Evolutionary conservation across 2,113 vertebrate genomes (phyloP).

Genomic region (Piaya cayana): DNA sequence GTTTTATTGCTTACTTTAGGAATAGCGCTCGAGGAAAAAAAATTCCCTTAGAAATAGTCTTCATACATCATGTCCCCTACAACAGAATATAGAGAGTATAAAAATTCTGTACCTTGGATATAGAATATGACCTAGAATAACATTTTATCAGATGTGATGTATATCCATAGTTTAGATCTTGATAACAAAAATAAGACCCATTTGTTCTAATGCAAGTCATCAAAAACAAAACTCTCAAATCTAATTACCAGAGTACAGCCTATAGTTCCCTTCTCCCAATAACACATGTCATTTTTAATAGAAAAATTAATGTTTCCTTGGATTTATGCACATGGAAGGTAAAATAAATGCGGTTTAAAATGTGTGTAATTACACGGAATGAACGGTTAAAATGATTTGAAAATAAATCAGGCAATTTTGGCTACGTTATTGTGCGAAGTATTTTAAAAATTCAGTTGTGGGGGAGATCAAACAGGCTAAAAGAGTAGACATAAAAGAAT

Average conservation of each 20-base stretch:
- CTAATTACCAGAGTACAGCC: neutral
- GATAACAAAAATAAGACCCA: neutral
- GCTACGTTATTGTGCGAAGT: neutral
- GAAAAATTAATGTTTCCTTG: conserved; percentile 28
- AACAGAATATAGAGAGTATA: neutral
- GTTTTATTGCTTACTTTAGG: neutral
- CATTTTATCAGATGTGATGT: neutral
- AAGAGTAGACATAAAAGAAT: neutral
- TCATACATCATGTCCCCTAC: neutral
- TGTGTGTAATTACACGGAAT: neutral
- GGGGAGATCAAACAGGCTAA: neutral
- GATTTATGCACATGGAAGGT: neutral
- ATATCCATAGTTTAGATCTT: neutral
- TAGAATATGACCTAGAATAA: neutral
- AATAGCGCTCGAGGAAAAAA: neutral
- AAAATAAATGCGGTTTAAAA: conserved; percentile 31
- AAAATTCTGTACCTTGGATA: too few species aligned
- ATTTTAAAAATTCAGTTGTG: neutral
- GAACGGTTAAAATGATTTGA: neutral
- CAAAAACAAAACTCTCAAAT: neutral
- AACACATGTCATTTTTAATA: neutral
- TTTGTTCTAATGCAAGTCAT: neutral
- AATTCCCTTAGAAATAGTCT: neutral
- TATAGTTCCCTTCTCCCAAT: neutral
- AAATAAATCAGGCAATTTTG: neutral